Evolutionary conservation across 2,888 invertebrate genomes (phyloP).

Genomic region (Rhopalosiphum nymphaeae): DNA sequence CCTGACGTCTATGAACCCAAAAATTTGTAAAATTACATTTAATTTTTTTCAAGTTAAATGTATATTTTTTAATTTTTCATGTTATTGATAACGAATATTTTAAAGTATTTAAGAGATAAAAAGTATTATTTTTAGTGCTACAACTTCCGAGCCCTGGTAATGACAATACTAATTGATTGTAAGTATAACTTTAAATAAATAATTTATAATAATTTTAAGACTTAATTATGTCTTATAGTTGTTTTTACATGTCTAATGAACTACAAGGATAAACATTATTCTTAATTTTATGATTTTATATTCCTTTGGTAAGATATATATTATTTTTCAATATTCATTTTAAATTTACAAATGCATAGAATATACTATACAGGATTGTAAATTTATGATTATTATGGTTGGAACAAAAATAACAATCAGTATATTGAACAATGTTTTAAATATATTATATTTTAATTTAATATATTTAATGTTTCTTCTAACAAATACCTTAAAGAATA

Average conservation of each 20-base stretch:
- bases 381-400: neutral
- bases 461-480: conserved; percentile 20
- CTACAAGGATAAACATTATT: neutral
- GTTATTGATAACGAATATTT: no score
- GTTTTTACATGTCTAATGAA: neutral
- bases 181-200: neutral
- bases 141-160: no score
- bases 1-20: no score
- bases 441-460: neutral
- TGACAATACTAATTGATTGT: no score
- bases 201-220: neutral
- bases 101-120: no score
- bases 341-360: neutral
- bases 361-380: neutral
- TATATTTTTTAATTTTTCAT: no score
- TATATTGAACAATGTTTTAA: neutral
- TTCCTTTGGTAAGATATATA: neutral
- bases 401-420: neutral
- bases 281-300: neutral
- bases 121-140: no score
- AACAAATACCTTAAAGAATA: conserved; percentile 18
- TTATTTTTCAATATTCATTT: neutral
- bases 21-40: no score
- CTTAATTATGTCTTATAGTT: neutral
- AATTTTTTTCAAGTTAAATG: no score